Evolutionary conservation across 2,113 vertebrate genomes (phyloP).

Genomic region (Hemiprocne comata): DNA sequence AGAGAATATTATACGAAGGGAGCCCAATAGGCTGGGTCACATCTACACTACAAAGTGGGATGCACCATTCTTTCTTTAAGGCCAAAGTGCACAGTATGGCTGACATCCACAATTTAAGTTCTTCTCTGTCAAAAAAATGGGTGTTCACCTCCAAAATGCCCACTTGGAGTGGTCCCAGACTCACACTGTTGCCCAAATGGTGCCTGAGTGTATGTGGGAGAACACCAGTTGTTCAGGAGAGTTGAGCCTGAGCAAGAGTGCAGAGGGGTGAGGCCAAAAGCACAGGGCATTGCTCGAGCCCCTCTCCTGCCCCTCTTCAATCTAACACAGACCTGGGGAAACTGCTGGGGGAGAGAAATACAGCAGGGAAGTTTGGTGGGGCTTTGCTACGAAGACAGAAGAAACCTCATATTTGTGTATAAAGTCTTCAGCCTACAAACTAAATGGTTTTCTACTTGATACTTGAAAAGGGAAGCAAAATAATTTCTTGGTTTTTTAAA

Average conservation of each 20-base stretch:
- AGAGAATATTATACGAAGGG: neutral
- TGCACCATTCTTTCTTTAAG: neutral
- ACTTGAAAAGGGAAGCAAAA: neutral
- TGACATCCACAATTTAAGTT: neutral
- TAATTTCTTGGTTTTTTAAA: neutral
- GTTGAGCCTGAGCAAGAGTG: neutral
- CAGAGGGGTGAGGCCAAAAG: neutral
- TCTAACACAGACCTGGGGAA: neutral
- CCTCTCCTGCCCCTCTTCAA: neutral
- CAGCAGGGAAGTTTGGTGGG: neutral
- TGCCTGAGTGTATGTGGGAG: neutral
- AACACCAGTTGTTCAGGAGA: neutral
- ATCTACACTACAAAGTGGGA: accelerated
- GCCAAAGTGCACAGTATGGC: neutral
- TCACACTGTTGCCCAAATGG: neutral
- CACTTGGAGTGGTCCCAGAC: neutral
- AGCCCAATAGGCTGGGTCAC: neutral
- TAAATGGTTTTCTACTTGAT: neutral
- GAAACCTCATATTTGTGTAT: neutral
- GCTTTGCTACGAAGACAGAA: neutral
- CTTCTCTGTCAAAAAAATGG: neutral
- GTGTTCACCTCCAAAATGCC: accelerated
- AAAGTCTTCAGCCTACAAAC: neutral
- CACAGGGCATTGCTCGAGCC: neutral
- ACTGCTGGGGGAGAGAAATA: neutral